A percentile compares a stretch with the other conserved stretches of the same genome.
phyloP scores from a whole-genome alignment of 2,113 vertebrate genomes.

The Nematolebias whitei region DNA sequence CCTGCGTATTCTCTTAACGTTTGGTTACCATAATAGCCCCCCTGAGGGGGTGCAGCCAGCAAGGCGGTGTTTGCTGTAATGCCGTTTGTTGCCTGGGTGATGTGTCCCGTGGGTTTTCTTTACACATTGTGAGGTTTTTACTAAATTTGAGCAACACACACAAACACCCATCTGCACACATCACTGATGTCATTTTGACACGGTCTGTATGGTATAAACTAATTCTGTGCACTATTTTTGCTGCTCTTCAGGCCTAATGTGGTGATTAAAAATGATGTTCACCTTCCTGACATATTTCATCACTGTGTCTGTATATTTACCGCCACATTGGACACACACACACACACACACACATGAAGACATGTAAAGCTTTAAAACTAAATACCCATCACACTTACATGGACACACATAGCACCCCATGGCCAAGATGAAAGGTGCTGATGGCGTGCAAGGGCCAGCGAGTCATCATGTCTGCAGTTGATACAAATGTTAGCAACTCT shows the following conservation, averaged over 20 bases:
- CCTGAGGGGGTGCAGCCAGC: conserved; percentile 1
- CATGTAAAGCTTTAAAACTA: conserved; percentile 46
- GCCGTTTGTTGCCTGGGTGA: conserved; percentile 32
- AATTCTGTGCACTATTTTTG: conserved; percentile 36
- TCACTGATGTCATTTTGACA: conserved; percentile 42
- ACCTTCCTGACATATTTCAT: conserved; percentile 81
- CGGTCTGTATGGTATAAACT: conserved; percentile 26
- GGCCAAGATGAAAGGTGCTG: conserved; percentile 55
- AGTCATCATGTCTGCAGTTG: conserved; percentile 9
- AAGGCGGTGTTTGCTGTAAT: conserved; percentile 10
- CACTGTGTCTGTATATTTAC: conserved; percentile 66
- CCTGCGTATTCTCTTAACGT: conserved; percentile 17
- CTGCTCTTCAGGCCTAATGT: conserved; percentile 80
- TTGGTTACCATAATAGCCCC: conserved; percentile 31
- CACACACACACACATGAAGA: conserved; percentile 19
- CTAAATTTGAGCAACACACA: conserved; percentile 9
- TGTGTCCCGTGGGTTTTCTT: neutral
- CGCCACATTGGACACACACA: conserved; percentile 2
- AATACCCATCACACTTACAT: conserved; percentile 19
- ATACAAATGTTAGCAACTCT: conserved; percentile 19
- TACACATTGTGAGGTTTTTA: conserved; percentile 2
- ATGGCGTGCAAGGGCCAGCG: conserved; percentile 56
- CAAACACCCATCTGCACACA: conserved; percentile 26
- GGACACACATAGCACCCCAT: conserved; percentile 5
- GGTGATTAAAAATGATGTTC: conserved; percentile 80